These are phyloP conservation scores for Neosilurus hyrtlii DNA, from an alignment of 2,797 vertebrate genomes.

Conservation along the genomic window DNA sequence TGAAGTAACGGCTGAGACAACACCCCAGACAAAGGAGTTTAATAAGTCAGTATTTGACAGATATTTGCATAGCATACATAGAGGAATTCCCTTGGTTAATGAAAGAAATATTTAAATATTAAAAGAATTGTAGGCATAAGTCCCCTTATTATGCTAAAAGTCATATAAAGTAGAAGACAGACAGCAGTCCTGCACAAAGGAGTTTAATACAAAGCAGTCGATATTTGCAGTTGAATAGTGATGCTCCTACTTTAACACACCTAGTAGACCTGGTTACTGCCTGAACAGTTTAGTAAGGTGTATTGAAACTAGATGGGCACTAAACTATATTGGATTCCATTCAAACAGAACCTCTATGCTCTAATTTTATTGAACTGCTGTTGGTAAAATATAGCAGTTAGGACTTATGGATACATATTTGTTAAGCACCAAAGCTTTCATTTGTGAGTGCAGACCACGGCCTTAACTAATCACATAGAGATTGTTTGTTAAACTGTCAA, in stretches of 20 bases:
- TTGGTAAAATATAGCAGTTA: neutral
- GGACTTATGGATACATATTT: neutral
- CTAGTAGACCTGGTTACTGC: neutral
- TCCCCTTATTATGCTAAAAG: neutral
- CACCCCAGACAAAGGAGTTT: neutral
- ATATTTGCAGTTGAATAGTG: neutral
- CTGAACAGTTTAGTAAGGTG: neutral
- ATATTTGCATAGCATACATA: neutral
- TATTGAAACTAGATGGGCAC: neutral
- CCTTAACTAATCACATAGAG: neutral
- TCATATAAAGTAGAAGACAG: neutral
- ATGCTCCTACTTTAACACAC: neutral
- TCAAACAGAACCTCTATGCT: neutral
- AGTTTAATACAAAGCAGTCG: too few species aligned
- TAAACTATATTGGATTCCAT: neutral
- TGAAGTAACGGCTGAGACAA: slow-evolving; percentile 1
- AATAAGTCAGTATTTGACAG: neutral
- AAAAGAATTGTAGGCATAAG: neutral
- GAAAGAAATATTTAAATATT: neutral
- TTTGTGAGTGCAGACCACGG: neutral
- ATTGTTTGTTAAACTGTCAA: neutral
- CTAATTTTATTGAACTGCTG: neutral
- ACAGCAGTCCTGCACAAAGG: neutral
- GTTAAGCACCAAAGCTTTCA: neutral
- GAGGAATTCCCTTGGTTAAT: neutral